Conservation (phyloP, 35 echinoderm and acorn worm species). For the Patiria miniata region DNA sequence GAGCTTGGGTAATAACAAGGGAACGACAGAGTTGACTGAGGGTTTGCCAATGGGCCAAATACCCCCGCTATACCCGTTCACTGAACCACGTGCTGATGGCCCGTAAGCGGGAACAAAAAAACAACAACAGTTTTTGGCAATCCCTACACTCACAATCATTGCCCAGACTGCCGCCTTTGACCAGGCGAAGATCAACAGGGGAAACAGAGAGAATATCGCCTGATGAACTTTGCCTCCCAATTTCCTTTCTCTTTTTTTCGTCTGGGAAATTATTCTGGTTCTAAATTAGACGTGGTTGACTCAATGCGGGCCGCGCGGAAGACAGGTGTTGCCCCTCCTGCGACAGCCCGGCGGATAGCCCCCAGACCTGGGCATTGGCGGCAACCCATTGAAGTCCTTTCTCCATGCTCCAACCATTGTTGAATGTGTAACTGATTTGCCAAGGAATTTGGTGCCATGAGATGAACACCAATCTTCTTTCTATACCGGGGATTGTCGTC, state of each 20-base stretch:
- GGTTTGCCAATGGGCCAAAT: not conserved
- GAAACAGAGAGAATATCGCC: constrained; percentile 13
- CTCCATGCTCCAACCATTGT: not conserved
- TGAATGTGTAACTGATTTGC: constrained; percentile 31
- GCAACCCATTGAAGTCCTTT: constrained; percentile 12
- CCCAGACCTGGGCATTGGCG: not conserved
- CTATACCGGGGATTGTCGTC: constrained; percentile 1
- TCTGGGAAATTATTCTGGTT: constrained; percentile 10
- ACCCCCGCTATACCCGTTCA: not conserved
- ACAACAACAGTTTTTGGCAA: constrained; percentile 1
- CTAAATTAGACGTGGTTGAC: constrained; percentile 7
- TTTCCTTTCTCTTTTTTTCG: not conserved
- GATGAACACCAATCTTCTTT: constrained; percentile 31
- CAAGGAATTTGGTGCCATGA: constrained; percentile 16
- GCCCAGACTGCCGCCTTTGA: constrained; percentile 31
- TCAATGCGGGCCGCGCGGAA: not conserved
- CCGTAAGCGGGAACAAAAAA: not conserved
- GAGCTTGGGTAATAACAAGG: not conserved
- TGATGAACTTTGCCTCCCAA: constrained; percentile 18
- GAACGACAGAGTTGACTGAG: not conserved
- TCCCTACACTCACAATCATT: constrained; percentile 1
- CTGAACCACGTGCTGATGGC: constrained; percentile 8
- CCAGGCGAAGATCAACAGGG: constrained; percentile 22
- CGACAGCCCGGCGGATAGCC: not conserved
- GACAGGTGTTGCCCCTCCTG: constrained; percentile 17